Conservation (phyloP, 2,888 invertebrate genomes). For the Galerucella calmariensis region DNA sequence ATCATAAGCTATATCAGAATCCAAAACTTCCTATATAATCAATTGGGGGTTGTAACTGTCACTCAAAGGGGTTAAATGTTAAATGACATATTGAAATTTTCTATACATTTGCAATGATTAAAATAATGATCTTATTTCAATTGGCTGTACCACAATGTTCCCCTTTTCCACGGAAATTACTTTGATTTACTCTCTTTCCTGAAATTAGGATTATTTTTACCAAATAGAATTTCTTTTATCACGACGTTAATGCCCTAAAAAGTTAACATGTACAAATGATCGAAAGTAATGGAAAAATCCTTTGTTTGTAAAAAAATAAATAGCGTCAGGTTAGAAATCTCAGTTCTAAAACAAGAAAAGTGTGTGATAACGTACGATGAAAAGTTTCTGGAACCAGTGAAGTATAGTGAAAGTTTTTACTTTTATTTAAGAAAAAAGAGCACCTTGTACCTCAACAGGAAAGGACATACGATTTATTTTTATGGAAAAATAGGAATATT, state of each 20-base stretch:
- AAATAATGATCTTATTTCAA: too few relatives aligned
- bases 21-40: too few relatives aligned
- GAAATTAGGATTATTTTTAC: conserved; percentile 12
- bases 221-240: neutral
- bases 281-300: conserved; percentile 44
- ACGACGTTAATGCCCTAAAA: conserved; percentile 22
- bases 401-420: too few relatives aligned
- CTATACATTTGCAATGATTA: too few relatives aligned
- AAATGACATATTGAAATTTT: too few relatives aligned
- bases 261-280: conserved; percentile 43
- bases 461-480: too few relatives aligned
- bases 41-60: too few relatives aligned
- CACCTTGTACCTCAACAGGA: too few relatives aligned
- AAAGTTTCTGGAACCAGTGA: conserved; percentile 36
- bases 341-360: conserved; percentile 43
- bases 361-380: conserved; percentile 52
- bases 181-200: neutral
- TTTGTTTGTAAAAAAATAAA: conserved; percentile 52
- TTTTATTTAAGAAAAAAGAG: neutral
- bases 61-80: too few relatives aligned
- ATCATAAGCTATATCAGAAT: too few relatives aligned
- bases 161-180: too few relatives aligned
- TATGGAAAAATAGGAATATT: neutral
- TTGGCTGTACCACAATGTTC: too few relatives aligned
- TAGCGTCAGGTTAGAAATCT: conserved; percentile 42